Percentiles rank a stretch among this genome's conserved stretches.
These are phyloP conservation scores for Mus musculus DNA, from an alignment of 2,113 vertebrate genomes.

Conservation along the genomic window DNA sequence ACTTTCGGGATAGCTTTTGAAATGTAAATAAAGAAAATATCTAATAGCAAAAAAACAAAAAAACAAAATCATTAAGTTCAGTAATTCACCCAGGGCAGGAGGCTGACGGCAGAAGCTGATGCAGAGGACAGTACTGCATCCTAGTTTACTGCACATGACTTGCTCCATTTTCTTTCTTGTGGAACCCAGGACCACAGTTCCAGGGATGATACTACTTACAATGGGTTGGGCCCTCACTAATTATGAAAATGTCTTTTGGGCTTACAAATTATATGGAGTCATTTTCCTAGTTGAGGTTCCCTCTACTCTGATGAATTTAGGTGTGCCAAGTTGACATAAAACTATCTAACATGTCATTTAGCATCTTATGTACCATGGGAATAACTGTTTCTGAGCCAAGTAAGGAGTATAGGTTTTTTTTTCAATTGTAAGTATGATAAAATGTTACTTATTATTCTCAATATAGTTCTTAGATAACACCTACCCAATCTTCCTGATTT, in stretches of 20 bases:
- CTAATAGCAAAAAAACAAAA: too few species aligned
- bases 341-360: not conserved
- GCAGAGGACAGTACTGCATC: not conserved
- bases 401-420: not conserved
- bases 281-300: not conserved
- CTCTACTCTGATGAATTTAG: not conserved
- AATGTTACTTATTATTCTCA: not conserved
- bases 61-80: not conserved
- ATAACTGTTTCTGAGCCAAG: not conserved
- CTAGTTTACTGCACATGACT: not conserved
- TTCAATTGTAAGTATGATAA: not conserved
- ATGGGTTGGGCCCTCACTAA: not conserved
- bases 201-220: not conserved
- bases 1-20: too few species aligned
- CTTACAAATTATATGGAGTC: not conserved
- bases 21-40: too few species aligned
- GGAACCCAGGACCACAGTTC: not conserved
- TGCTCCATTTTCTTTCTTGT: not conserved
- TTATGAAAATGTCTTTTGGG: not conserved
- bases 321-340: too few species aligned
- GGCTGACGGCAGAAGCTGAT: not conserved
- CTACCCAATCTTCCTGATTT: not conserved
- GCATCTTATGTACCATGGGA: not conserved
- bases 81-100: not conserved
- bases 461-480: not conserved